Conservation (phyloP, 1,140 invertebrate genomes). For the Solen grandis region DNA sequence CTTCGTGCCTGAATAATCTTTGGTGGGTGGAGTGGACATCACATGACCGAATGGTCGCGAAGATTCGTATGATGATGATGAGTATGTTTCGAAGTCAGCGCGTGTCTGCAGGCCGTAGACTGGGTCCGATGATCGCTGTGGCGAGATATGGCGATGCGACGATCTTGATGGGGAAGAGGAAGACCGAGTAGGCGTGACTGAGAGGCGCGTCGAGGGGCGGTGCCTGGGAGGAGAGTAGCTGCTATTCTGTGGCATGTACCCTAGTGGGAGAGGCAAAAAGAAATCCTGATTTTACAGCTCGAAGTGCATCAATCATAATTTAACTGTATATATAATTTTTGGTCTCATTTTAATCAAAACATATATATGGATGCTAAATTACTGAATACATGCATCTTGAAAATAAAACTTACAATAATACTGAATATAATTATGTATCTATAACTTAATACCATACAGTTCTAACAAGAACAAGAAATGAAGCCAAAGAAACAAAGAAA, state of each 20-base stretch:
- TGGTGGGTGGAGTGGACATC: conserved; percentile 61
- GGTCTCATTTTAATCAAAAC: too few relatives aligned
- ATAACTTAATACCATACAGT: too few relatives aligned
- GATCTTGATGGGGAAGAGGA: conserved; percentile 16
- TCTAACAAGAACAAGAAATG: too few relatives aligned
- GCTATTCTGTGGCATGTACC: conserved; percentile 57
- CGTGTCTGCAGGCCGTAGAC: conserved; percentile 16
- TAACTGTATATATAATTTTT: too few relatives aligned
- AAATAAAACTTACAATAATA: too few relatives aligned
- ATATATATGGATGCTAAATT: too few relatives aligned
- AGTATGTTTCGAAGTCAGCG: conserved; percentile 23
- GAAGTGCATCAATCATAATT: too few relatives aligned
- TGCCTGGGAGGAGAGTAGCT: conserved; percentile 59
- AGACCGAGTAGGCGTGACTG: neutral
- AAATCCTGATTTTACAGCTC: too few relatives aligned
- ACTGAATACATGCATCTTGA: too few relatives aligned
- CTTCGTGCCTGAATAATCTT: conserved; percentile 59
- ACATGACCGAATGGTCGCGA: neutral
- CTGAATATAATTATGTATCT: too few relatives aligned
- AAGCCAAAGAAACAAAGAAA: too few relatives aligned
- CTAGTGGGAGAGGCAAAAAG: conserved; percentile 49
- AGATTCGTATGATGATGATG: conserved; percentile 30
- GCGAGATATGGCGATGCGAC: neutral
- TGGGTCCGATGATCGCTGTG: conserved; percentile 2
- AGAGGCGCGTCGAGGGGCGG: conserved; percentile 7